Conservation (phyloP, 2,797 vertebrate species). For the Chelonia mydas region DNA sequence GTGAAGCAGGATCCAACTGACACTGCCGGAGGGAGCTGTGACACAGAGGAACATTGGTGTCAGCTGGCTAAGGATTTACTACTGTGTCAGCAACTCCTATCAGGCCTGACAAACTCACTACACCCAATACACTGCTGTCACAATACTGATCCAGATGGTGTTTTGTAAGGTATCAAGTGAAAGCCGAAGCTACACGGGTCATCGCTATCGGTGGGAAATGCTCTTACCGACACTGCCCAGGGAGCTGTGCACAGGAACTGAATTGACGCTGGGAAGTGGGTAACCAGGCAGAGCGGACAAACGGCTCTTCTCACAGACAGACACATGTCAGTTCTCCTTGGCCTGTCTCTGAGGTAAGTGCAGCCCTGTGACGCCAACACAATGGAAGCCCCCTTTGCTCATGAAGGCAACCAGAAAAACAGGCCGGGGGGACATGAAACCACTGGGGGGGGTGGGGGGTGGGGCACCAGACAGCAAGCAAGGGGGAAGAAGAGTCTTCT, state of each 20-base stretch:
- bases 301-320: neutral
- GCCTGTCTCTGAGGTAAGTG: neutral
- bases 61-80: neutral
- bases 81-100: neutral
- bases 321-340: neutral
- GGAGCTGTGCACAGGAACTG: neutral
- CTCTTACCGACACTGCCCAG: neutral
- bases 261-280: neutral
- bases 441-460: accelerated
- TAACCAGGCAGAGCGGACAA: neutral
- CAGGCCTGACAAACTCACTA: neutral
- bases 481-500: neutral
- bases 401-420: neutral
- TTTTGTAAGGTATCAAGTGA: neutral
- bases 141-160: neutral
- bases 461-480: neutral
- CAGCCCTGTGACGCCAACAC: neutral
- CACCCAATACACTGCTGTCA: neutral
- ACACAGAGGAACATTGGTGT: neutral
- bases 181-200: neutral
- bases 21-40: neutral
- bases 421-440: neutral
- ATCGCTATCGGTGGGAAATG: neutral
- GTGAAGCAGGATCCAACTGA: neutral
- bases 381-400: neutral